phyloP scores from a whole-genome alignment of 1,140 invertebrate species.

The Anthonomus grandis region DNA sequence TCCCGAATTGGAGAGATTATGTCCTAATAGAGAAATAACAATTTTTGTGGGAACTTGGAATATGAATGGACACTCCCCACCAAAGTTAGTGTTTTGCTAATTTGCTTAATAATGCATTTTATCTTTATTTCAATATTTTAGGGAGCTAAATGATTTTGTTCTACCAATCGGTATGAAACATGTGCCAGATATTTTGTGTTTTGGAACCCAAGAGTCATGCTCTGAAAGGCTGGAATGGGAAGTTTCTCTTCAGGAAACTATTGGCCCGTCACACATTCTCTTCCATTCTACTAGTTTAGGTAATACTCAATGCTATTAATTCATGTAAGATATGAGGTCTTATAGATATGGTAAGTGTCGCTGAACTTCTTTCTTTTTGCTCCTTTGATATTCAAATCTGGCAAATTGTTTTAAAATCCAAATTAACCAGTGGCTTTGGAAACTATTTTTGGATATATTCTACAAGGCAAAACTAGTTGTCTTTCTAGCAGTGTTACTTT shows the following conservation, averaged over 20 bases:
- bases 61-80: slow-evolving; percentile 83
- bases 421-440: too few species aligned
- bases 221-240: slow-evolving; percentile 87
- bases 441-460: too few species aligned
- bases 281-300: slow-evolving; percentile 73
- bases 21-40: slow-evolving; percentile 78
- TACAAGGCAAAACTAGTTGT: too few species aligned
- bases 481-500: too few species aligned
- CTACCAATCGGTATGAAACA: slow-evolving; percentile 77
- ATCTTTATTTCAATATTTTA: slow-evolving; percentile 37
- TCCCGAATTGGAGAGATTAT: slow-evolving; percentile 78
- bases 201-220: slow-evolving; percentile 90
- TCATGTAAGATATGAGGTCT: too few species aligned
- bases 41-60: slow-evolving; percentile 96
- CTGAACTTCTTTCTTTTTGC: too few species aligned
- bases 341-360: too few species aligned
- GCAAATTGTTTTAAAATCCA: too few species aligned
- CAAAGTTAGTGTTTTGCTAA: slow-evolving; percentile 51
- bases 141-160: slow-evolving; percentile 83
- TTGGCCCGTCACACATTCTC: slow-evolving; percentile 86
- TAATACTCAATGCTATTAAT: too few species aligned
- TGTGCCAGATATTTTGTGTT: slow-evolving; percentile 86
- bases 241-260: slow-evolving; percentile 82
- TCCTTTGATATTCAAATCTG: too few species aligned
- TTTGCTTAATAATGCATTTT: background rate